A percentile compares a stretch with the other conserved stretches of the same genome.
phyloP scores from a whole-genome alignment of 2,113 vertebrate species.

The Xiphophorus maculatus region DNA sequence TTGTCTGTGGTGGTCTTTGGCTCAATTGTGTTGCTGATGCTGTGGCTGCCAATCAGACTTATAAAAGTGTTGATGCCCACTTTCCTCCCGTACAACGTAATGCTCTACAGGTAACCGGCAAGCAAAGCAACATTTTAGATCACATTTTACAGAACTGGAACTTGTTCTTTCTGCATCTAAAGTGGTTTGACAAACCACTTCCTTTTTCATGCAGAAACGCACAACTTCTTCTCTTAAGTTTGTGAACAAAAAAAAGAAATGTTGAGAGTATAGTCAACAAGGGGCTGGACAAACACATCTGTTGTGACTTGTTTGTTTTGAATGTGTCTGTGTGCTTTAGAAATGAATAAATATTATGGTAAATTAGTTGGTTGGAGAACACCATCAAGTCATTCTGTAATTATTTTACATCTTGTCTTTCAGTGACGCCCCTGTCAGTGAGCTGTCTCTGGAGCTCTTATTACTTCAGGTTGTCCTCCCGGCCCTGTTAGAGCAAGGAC shows the following conservation, averaged over 20 bases:
- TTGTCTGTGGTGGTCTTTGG: conserved; percentile 98
- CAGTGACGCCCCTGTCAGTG: conserved; percentile 98
- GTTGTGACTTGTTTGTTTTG: background rate
- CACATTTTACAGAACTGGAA: background rate
- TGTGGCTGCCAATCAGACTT: conserved; percentile 97
- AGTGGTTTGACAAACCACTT: background rate
- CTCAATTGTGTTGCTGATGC: conserved; percentile 97
- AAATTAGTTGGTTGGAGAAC: background rate
- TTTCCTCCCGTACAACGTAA: conserved; percentile 98
- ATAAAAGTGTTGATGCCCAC: conserved; percentile 93
- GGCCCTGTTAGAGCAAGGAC: conserved; percentile 96
- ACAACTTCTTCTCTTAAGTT: too few relatives aligned
- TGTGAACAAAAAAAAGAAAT: background rate
- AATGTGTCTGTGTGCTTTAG: background rate
- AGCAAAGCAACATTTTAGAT: background rate
- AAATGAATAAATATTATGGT: background rate
- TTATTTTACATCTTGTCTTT: background rate
- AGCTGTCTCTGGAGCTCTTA: conserved; percentile 95
- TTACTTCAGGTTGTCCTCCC: conserved; percentile 98
- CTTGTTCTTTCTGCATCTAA: too few relatives aligned
- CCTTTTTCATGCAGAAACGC: background rate
- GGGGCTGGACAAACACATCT: background rate
- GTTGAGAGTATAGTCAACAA: background rate
- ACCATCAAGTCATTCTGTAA: too few relatives aligned
- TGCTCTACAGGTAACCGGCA: conserved; percentile 93